Evolutionary conservation across 1,140 invertebrate genomes (phyloP).

Genomic region (Mylabris phalerata): DNA sequence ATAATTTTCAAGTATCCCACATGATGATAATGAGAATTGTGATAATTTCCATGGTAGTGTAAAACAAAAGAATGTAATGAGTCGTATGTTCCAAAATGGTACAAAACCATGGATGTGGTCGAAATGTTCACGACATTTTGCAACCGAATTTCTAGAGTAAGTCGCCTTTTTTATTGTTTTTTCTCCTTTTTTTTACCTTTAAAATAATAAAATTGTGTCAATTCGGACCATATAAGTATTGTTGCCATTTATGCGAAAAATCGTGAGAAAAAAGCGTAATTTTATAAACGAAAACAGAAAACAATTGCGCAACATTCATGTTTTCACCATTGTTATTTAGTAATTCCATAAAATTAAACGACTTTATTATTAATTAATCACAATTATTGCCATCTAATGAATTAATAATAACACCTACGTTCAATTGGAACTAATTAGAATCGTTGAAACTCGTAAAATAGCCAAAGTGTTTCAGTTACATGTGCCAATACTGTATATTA

Average conservation of each 20-base stretch:
- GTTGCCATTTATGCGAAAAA: too few species aligned
- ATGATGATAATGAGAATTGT: constrained; percentile 78
- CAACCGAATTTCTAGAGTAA: constrained; percentile 86
- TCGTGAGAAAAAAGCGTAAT: too few species aligned
- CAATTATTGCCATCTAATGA: too few species aligned
- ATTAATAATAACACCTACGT: too few species aligned
- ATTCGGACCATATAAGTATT: too few species aligned
- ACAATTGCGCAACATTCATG: constrained; percentile 6
- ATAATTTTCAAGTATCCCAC: constrained; percentile 68
- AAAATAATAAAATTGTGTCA: neutral
- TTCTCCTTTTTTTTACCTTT: neutral
- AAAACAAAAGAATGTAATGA: constrained; percentile 65
- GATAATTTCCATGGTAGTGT: constrained; percentile 46
- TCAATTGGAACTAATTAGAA: too few species aligned
- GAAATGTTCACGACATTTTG: constrained; percentile 72
- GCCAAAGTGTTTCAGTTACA: too few species aligned
- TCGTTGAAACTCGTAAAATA: too few species aligned
- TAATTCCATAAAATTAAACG: too few species aligned
- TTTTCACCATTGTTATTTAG: neutral
- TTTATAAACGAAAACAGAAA: too few species aligned
- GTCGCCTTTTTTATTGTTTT: constrained; percentile 36
- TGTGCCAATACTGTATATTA: too few species aligned
- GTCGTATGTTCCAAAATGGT: constrained; percentile 65
- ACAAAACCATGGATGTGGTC: constrained; percentile 90
- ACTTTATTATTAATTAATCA: too few species aligned